Evolutionary conservation across 2,888 invertebrate genomes (phyloP).

Genomic region (Pachymerium ferrugineum): DNA sequence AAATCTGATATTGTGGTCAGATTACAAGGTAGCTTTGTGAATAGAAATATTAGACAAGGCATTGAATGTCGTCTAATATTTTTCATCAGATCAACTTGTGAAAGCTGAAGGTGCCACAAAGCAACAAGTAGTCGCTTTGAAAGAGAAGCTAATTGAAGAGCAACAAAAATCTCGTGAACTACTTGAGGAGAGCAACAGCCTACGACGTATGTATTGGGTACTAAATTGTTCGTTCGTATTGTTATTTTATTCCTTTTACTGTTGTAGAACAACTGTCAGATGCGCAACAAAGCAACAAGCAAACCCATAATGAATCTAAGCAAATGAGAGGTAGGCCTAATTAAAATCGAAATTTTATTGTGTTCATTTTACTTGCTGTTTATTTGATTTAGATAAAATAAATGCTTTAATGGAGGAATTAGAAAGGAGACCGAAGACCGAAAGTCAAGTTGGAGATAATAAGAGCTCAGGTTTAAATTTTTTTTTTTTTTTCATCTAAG

Average conservation of each 20-base stretch:
- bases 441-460: conserved; percentile 32
- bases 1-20: conserved; percentile 42
- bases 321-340: conserved; percentile 49
- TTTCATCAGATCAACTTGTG: conserved; percentile 4
- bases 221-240: neutral
- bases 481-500: neutral
- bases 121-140: conserved; percentile 21
- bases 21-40: conserved; percentile 42
- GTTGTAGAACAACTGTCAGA: conserved; percentile 43
- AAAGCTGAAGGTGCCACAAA: conserved; percentile 20
- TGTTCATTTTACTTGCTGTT: conserved; percentile 31
- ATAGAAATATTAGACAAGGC: neutral
- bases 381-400: conserved; percentile 40
- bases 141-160: conserved; percentile 43
- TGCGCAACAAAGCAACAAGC: conserved; percentile 51
- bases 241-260: neutral
- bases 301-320: conserved; percentile 52
- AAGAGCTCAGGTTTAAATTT: neutral
- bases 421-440: conserved; percentile 35
- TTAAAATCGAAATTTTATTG: neutral
- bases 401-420: conserved; percentile 41
- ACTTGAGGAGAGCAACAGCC: conserved; percentile 41
- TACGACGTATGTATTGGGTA: conserved; percentile 42
- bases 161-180: conserved; percentile 41
- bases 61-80: neutral